These are phyloP conservation scores for Ectropis grisescens DNA, from an alignment of 1,140 invertebrate genomes.

Conservation along the genomic window DNA sequence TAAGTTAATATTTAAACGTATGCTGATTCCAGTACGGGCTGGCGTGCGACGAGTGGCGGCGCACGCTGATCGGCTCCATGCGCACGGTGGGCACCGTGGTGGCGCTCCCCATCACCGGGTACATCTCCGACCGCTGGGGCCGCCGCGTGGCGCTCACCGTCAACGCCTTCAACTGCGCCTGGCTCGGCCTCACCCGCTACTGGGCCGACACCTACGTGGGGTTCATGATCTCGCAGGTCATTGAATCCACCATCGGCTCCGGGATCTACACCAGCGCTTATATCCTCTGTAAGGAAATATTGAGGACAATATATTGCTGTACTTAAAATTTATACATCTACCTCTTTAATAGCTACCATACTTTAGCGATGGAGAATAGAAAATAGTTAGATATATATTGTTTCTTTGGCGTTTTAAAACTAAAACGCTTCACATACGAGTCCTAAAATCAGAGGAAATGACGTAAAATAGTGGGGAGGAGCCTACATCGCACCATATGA, in stretches of 20 bases:
- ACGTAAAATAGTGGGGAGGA: no score
- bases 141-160: slow-evolving; percentile 73
- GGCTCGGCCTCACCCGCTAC: slow-evolving; percentile 74
- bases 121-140: slow-evolving; percentile 76
- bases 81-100: slow-evolving; percentile 29
- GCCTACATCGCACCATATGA: no score
- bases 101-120: slow-evolving; percentile 76
- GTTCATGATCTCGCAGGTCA: slow-evolving; percentile 75
- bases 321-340: no score
- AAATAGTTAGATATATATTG: no score
- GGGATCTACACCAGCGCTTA: slow-evolving; percentile 51
- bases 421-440: no score
- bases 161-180: slow-evolving; percentile 69
- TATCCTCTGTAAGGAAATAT: slow-evolving; percentile 52
- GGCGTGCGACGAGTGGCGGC: slow-evolving; percentile 37
- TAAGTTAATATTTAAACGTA: no score
- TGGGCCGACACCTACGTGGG: slow-evolving; percentile 75
- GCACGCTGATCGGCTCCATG: slow-evolving; percentile 27
- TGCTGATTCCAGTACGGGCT: slow-evolving; percentile 23
- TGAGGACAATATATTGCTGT: no score
- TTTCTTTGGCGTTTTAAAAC: no score
- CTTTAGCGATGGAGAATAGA: no score
- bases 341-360: no score
- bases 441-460: no score
- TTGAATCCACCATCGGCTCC: slow-evolving; percentile 71